Conservation (phyloP, 2,113 vertebrate species). For the Electrona antarctica region DNA sequence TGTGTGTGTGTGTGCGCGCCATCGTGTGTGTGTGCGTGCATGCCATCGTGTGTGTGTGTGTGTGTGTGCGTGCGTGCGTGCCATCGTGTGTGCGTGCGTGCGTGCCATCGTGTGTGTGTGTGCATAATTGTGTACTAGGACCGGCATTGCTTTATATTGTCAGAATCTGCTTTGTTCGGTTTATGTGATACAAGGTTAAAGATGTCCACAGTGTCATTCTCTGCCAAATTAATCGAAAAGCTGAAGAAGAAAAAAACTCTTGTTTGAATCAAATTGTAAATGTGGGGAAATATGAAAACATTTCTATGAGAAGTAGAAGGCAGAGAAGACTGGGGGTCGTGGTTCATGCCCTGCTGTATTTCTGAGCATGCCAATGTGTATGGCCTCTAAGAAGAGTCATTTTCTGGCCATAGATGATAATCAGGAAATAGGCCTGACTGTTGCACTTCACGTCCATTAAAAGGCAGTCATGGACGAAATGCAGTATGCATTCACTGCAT, state of each 20-base stretch:
- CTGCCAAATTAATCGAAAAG: not conserved
- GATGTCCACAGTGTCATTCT: not conserved
- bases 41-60: no score
- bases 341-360: slow-evolving; percentile 1
- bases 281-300: not conserved
- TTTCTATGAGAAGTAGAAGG: not conserved
- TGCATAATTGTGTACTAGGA: no score
- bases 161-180: no score
- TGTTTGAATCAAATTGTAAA: not conserved
- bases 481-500: not conserved
- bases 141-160: no score
- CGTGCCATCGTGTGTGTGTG: not conserved
- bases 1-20: slow-evolving; percentile 12
- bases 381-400: slow-evolving; percentile 6
- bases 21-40: no score
- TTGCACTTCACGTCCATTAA: slow-evolving; percentile 1
- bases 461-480: not conserved
- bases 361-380: not conserved
- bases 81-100: no score
- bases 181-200: not conserved
- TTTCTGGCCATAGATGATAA: not conserved
- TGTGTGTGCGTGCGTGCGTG: slow-evolving; percentile 11
- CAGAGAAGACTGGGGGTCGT: not conserved
- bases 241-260: not conserved
- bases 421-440: slow-evolving; percentile 8